Base-by-base conservation (phyloP, 2,888 invertebrate species). In the Elysia crispata region DNA sequence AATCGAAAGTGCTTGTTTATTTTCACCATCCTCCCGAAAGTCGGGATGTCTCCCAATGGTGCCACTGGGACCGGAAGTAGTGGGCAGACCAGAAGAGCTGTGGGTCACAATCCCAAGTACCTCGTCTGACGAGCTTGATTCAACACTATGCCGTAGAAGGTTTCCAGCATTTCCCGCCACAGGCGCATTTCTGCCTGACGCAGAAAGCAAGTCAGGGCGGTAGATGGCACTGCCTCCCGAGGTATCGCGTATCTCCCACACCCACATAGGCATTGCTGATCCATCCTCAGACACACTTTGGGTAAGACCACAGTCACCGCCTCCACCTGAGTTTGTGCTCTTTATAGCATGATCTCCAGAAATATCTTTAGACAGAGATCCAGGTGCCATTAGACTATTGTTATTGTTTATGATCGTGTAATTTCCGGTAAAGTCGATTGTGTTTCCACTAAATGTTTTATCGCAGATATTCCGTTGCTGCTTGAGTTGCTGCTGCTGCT, bases 1-100 rank as follows among this genome's bases (percentile, higher is more conserved):
- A 49, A 83, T 79, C 20, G 83, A 74, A 76, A 81, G 41, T 6
- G 77, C 11, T 25, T 49, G 31, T 49, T 66, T 79, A 20, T 64
- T 6, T 1, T 74, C 67, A 1, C n/a, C 23, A 54, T 67, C 54
- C 0, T 74, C 72, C 30, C 15, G 15, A 41, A 41, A 41, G 41
- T 41, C 41, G 41, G 41, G 41, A 11, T 41, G 41, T 41, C 41
- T 41, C 41, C 41, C 41, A 41, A 41, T 3, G 3, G 41, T 11
- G 41, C 41, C 41, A 41, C 41, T 41, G 41, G 41, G 41, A 3
- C 41, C 41, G 41, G 41, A 41, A 41, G 41, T 41, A 41, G 5
- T 3, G 41, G 41, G 41, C 41, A 41, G 41, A 23, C 31, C 30
- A 15, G 50, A 64, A 62, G 31, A 66, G 13, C 57, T 74, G n/a